Conservation (phyloP, 2,797 vertebrate genomes). For the Monodelphis domestica region DNA sequence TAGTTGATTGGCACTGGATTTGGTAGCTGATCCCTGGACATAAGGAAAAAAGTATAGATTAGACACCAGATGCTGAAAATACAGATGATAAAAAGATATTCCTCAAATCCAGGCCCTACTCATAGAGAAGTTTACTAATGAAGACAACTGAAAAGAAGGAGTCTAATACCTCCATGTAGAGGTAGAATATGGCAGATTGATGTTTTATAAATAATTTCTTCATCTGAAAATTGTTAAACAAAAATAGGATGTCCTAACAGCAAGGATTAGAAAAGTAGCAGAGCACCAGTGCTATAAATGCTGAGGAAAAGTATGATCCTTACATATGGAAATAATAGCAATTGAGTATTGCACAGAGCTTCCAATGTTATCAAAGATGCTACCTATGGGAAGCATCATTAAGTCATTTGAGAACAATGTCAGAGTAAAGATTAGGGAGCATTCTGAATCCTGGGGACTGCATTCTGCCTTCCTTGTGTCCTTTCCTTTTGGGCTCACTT, state of each 20-base stretch:
- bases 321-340: conserved; percentile 88
- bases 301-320: conserved; percentile 87
- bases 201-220: conserved; percentile 92
- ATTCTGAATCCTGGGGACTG: conserved; percentile 87
- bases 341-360: conserved; percentile 88
- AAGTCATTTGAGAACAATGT: conserved; percentile 94
- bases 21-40: conserved; percentile 90
- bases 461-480: conserved; percentile 81
- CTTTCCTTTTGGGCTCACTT: rapidly evolving
- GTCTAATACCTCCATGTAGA: conserved; percentile 95
- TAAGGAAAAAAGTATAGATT: conserved; percentile 90
- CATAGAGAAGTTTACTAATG: conserved; percentile 91
- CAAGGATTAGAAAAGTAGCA: conserved; percentile 88
- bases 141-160: conserved; percentile 93
- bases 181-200: conserved; percentile 94
- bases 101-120: conserved; percentile 85
- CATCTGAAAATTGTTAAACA: conserved; percentile 94
- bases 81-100: conserved; percentile 90
- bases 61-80: conserved; percentile 89
- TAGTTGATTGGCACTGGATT: conserved; percentile 89
- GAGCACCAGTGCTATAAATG: conserved; percentile 88
- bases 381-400: conserved; percentile 87
- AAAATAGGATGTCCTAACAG: conserved; percentile 89
- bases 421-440: conserved; percentile 91
- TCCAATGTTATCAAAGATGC: conserved; percentile 91